Base-by-base conservation (phyloP, 1,140 invertebrate species). In the Orchestia grillus region DNA sequence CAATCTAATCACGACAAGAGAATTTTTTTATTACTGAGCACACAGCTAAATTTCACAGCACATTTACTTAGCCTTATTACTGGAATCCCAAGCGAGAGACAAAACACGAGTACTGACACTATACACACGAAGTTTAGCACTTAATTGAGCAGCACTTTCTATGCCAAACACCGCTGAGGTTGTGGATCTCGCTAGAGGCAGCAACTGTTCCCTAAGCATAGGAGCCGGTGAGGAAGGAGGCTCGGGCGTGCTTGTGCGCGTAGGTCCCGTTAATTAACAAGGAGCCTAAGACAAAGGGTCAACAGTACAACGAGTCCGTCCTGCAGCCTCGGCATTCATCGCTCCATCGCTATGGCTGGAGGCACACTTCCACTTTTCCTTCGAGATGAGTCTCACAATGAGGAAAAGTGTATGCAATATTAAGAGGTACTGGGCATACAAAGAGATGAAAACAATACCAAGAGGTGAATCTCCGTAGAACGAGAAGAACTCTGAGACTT, bases 221-320 rank as follows among this genome's bases (percentile, higher is more conserved):
- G 43, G 42, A 90, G 15, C 41, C 88, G 88, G 88, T 43, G 88
- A 90, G 88, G 43, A 42, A 90, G 88, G 43, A 90, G 88, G 41
- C n/a, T 36, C 0, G 43, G 41, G 88, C 88, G 43, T 90, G 88
- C 88, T 90, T 90, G 88, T 11, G 88, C 88, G 88, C n/a, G 88
- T 44, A 90, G 88, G 88, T 41, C 11, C 43, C n/a, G 41, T 90
- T 90, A 90, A 90, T 90, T 90, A 90, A 90, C 4, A 41, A 42
- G 88, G 41, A 90, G 41, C 88, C 1, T 77, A 23, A 28, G 88
- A 90, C 88, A 90, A 90, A 90, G 88, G 88, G 88, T 90, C 88
- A 44, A 90, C 88, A 90, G 62, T 44, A 90, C 43, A 90, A 44
- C 88, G 43, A 90, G 41, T 44, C n/a, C 88, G 36, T 90, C 41